These are phyloP conservation scores for Temnothorax unifasciatus DNA, from an alignment of 2,888 invertebrate genomes.

Conservation along the genomic window DNA sequence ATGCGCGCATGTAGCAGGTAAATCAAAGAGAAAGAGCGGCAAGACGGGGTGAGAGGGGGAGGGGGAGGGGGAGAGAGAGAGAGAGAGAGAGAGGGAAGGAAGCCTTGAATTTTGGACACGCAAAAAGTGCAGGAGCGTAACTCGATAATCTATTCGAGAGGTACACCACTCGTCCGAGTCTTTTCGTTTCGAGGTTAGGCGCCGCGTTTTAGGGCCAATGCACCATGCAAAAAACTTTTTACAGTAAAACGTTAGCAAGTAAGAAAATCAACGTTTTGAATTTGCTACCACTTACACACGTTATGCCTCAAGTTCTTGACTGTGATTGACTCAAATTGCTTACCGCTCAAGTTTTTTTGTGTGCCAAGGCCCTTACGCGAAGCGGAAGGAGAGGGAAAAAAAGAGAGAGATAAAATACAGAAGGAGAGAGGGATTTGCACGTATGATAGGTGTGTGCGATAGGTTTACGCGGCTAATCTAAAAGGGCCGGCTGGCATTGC, in stretches of 20 bases:
- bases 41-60: not conserved
- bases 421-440: not conserved
- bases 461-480: constrained; percentile 71
- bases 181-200: constrained; percentile 34
- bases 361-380: too few species aligned
- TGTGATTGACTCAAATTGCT: too few species aligned
- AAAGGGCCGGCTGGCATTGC: not conserved
- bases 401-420: constrained; percentile 22
- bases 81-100: not conserved
- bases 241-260: too few species aligned
- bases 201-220: too few species aligned
- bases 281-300: too few species aligned
- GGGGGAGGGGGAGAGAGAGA: not conserved
- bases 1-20: not conserved
- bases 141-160: constrained; percentile 49
- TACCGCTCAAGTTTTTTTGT: too few species aligned
- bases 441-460: constrained; percentile 74
- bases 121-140: constrained; percentile 7
- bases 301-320: too few species aligned
- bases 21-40: not conserved
- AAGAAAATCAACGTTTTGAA: too few species aligned
- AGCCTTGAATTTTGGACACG: not conserved
- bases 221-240: too few species aligned
- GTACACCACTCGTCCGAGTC: constrained; percentile 56
- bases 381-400: too few species aligned